Base-by-base conservation (phyloP, 2,113 vertebrate species). In the Strigops habroptila region DNA sequence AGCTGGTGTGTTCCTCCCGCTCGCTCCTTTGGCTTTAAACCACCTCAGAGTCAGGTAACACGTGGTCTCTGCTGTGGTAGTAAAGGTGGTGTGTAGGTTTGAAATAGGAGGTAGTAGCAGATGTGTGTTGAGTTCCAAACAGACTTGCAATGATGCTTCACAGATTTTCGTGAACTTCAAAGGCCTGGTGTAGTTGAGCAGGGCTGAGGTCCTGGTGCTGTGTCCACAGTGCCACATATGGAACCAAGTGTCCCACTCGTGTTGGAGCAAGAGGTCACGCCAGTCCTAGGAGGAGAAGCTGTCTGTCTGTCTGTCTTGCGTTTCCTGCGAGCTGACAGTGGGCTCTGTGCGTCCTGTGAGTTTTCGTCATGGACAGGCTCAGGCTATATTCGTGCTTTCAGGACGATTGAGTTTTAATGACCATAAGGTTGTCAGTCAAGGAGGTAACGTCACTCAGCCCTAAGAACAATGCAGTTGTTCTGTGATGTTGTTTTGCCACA, bases 201-300 rank as follows among this genome's bases (percentile, higher is more conserved):
- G 37, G 44, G 7, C 51, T 12, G 51, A 30, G 43, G 16, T 15
- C 1, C 31, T 5, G 2, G 41, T 1, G 14, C 33, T 18, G 6
- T 19, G 1, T 19, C 74, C 2, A 30, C 24, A 30, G 51, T 1
- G 1, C 1, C 2, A 3, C 30, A 2, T 2, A 3, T 24, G 9
- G 37, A 57, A 4, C 55, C 48, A 5, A 6, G 9, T 6, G 35
- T 48, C n/a, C 46, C 1, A 2, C 48, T 55, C 4, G 5, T 23
- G 23, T 9, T 15, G n/a, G 1, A 24, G 37, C 2, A 0, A 17
- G 28, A 28, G 37, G 30, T 21, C 30, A 7, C 18, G 2, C 33
- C 18, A 2, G 11, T 8, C 24, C 33, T 49, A 0, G 1, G 7
- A 12, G 30, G 44, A 60, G 41, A 49, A 48, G 39, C 44, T 44